Evolutionary conservation across 2,888 invertebrate genomes (phyloP), one percentile per base, ranked within the genome.

Genomic region (Chymomyza amoena): DNA sequence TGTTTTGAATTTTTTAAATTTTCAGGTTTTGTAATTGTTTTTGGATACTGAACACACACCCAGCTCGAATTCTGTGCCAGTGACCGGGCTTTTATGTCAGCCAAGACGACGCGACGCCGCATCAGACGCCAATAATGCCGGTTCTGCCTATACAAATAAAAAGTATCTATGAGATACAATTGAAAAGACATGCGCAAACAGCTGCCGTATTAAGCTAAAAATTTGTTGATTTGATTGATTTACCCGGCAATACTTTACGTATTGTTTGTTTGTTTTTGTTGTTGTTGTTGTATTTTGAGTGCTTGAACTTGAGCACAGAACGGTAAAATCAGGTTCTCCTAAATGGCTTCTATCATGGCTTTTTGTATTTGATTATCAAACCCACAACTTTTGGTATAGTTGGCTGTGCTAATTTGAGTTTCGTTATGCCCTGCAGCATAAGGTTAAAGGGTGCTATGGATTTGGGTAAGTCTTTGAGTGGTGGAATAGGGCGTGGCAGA

Each of bases 21-120:
- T 69, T 71, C 66, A 50, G 68, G 74, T 74, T 73, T 73, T 73
- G 74, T 74, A 74, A 75, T 75, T 74, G 74, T 71, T 54, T 54
- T 45, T 13, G 13, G 18, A 9, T 25, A 10, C 25, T 25, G n/a
- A n/a, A 45, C 39, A 45, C 57, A 18, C 20, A 18, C 57, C 57
- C 50, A 16, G 16, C 56, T 57, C 18, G 28, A 70, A 76, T 77
- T 77, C 77, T 86, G 86, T 84, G 86, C 84, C 81, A 84, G 77
- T 84, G 84, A 85, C 84, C 84, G 86, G 86, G 75, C 73, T 68
- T 64, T 64, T 56, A 13, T 28, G 62, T 63, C 56, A 54, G 66
- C 72, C 62, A 60, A 66, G 70, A 64, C 61, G 62, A 67, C 76
- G 68, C 64, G 39, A 13, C 69, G 64, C 59, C 45, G 64, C 70